phyloP scores from a whole-genome alignment of 1,140 invertebrate species.

The Drosophila auraria region DNA sequence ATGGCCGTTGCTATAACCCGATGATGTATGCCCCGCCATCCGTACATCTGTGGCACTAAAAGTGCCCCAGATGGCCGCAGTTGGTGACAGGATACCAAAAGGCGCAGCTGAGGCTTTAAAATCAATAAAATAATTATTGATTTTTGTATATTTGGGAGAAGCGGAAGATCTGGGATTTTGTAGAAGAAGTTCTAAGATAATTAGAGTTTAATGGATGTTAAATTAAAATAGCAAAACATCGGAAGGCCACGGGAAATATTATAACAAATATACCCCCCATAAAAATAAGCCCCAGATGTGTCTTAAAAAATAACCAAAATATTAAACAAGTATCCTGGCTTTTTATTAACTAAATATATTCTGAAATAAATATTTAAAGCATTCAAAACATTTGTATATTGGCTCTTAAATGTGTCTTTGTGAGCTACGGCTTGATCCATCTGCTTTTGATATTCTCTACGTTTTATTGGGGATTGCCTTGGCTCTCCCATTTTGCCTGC shows the following conservation, averaged over 20 bases:
- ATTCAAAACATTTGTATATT: neutral
- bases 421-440: no score
- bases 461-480: neutral
- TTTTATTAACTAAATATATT: neutral
- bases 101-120: constrained; percentile 7
- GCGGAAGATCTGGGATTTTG: neutral
- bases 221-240: neutral
- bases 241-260: neutral
- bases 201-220: neutral
- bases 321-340: no score
- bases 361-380: neutral
- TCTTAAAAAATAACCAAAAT: no score
- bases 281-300: no score
- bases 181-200: no score
- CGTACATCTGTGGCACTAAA: constrained; percentile 25
- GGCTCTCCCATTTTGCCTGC: neutral
- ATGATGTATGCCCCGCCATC: constrained; percentile 39
- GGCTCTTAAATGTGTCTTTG: neutral
- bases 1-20: constrained; percentile 25
- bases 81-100: constrained; percentile 19
- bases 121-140: neutral
- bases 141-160: neutral
- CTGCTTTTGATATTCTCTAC: neutral
- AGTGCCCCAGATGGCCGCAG: constrained; percentile 27
- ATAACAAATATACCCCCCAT: neutral